A percentile compares a stretch with the other conserved stretches of the same genome.
These are phyloP conservation scores for Periplaneta americana DNA, from an alignment of 1,140 invertebrate species.

Conservation along the genomic window DNA sequence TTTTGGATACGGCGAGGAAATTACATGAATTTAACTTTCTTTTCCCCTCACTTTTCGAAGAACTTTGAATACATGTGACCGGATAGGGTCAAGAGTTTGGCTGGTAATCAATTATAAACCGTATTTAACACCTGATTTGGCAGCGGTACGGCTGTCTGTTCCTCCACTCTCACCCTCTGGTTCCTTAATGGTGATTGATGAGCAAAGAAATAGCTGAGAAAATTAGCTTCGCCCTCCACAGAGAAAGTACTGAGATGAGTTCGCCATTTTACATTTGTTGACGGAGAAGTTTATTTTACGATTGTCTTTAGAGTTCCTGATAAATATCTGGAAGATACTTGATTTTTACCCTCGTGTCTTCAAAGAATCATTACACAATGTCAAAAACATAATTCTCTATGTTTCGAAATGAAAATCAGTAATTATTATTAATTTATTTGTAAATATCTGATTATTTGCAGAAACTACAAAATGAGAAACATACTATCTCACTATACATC, in stretches of 20 bases:
- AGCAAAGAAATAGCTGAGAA: not conserved
- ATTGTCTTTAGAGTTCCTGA: too few species aligned
- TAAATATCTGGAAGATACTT: too few species aligned
- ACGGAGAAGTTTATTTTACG: too few species aligned
- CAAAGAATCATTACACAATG: too few species aligned
- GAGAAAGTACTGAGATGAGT: not conserved
- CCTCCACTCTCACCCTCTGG: not conserved
- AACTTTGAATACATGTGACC: not conserved
- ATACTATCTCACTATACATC: too few species aligned
- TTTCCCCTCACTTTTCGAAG: not conserved
- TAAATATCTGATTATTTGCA: too few species aligned
- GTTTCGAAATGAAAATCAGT: too few species aligned
- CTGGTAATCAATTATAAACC: not conserved
- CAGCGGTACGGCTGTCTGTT: not conserved
- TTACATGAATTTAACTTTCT: not conserved
- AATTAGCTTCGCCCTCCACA: not conserved
- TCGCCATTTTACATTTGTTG: not conserved
- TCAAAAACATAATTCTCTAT: too few species aligned
- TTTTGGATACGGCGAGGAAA: not conserved
- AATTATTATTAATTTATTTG: too few species aligned
- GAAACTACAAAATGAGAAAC: too few species aligned
- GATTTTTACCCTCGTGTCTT: too few species aligned
- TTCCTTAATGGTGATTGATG: not conserved
- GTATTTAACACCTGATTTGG: not conserved
- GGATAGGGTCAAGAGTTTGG: not conserved